Percentiles rank a stretch among this genome's conserved stretches.
These are phyloP conservation scores for Crambe crambe DNA, from an alignment of 37 sponge, comb jelly and placozoan genomes.

Conservation along the genomic window DNA sequence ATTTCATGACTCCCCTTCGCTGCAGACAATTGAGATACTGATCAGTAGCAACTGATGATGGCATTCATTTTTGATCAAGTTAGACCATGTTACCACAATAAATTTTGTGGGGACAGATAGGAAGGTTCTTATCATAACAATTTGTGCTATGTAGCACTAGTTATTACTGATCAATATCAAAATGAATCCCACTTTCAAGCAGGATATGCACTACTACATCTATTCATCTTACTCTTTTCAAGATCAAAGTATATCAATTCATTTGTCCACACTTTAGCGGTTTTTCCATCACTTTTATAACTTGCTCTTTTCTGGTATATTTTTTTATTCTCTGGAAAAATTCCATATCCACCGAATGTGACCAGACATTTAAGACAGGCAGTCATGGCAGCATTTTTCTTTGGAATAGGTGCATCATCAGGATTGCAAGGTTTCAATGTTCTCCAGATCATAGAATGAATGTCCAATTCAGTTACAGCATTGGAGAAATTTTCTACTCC, in stretches of 20 bases:
- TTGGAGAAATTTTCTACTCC: neutral
- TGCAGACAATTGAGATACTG: no score
- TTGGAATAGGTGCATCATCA: neutral
- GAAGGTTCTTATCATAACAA: no score
- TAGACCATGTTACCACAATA: no score
- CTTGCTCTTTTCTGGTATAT: neutral
- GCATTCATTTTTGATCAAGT: no score
- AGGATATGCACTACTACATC: no score
- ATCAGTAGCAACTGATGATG: no score
- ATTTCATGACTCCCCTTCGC: no score
- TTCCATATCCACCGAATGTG: neutral
- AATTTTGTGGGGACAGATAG: no score
- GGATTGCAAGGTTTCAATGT: neutral
- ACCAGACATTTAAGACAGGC: neutral
- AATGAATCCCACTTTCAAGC: no score
- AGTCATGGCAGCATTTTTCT: neutral
- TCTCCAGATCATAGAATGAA: neutral
- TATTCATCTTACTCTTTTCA: neutral
- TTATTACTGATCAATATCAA: no score
- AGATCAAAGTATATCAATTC: neutral
- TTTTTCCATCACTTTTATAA: neutral
- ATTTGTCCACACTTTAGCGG: neutral
- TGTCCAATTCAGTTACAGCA: neutral
- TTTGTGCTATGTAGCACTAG: no score
- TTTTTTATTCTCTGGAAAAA: neutral